These are phyloP conservation scores for Eucera pruinosa DNA, from an alignment of 2,888 invertebrate species.

Conservation along the genomic window DNA sequence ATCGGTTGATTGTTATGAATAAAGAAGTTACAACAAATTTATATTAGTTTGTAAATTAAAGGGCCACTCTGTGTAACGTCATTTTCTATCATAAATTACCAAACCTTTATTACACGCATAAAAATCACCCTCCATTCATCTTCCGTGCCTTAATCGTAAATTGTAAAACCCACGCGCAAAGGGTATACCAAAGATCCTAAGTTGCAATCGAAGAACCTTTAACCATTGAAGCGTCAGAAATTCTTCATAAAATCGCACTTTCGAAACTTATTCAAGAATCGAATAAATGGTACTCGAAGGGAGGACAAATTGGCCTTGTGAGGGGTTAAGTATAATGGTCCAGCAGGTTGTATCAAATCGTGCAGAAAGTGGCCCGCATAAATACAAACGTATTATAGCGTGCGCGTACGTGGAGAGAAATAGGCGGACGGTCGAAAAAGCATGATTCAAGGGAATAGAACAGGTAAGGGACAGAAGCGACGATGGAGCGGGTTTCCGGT, in stretches of 20 bases:
- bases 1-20: too few relatives aligned
- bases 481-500: conserved; percentile 76
- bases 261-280: neutral
- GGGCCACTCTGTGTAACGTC: too few relatives aligned
- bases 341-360: conserved; percentile 63
- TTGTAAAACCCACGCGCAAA: too few relatives aligned
- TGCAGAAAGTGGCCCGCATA: conserved; percentile 43
- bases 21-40: too few relatives aligned
- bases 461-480: conserved; percentile 69
- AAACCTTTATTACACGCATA: neutral
- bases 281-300: conserved; percentile 23
- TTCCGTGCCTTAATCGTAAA: too few relatives aligned
- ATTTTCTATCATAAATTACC: neutral
- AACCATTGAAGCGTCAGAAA: neutral
- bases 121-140: too few relatives aligned
- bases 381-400: conserved; percentile 19
- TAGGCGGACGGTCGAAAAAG: conserved; percentile 14
- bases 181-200: neutral
- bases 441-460: conserved; percentile 56
- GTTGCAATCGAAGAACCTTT: neutral
- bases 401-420: conserved; percentile 2
- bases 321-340: conserved; percentile 23
- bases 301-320: conserved; percentile 26
- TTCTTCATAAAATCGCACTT: neutral
- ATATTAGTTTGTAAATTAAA: too few relatives aligned